Conservation (phyloP, 2,113 vertebrate species). For the Gymnocephalus cernua region DNA sequence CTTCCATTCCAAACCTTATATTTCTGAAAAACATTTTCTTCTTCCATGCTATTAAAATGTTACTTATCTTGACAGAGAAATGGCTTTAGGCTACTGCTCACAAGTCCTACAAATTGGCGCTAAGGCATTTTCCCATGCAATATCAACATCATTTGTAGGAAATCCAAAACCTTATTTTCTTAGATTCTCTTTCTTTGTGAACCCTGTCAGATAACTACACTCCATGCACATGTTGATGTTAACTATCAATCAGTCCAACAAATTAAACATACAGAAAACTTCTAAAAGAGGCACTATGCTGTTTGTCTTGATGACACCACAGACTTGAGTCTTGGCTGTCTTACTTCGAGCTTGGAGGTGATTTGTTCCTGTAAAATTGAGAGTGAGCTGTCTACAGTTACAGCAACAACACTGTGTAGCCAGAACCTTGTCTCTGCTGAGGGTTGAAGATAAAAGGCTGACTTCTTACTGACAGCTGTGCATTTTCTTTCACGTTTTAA, state of each 20-base stretch:
- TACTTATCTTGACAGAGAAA: conserved; percentile 19
- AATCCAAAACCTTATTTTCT: not conserved
- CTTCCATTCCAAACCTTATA: not conserved
- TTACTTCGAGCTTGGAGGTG: conserved; percentile 42
- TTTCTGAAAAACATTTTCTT: conserved; percentile 8
- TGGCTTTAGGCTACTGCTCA: conserved; percentile 6
- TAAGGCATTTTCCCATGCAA: conserved; percentile 4
- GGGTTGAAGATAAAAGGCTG: conserved; percentile 14
- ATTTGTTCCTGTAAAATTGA: conserved; percentile 62
- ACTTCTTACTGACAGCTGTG: conserved; percentile 26
- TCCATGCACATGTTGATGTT: not conserved
- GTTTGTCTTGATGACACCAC: conserved; percentile 49
- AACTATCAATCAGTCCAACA: conserved; percentile 12
- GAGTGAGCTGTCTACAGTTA: conserved; percentile 52
- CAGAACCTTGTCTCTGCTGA: conserved; percentile 45
- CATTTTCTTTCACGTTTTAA: conserved; percentile 34
- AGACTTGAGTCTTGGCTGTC: conserved; percentile 41
- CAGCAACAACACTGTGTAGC: conserved; percentile 37
- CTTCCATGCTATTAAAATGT: conserved; percentile 4
- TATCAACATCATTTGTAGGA: not conserved
- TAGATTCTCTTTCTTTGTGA: conserved; percentile 15
- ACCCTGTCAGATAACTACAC: conserved; percentile 11
- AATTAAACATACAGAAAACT: conserved; percentile 35
- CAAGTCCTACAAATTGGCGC: not conserved
- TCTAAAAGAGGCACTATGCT: conserved; percentile 17